Base-by-base conservation (phyloP, 2,888 invertebrate genomes). In the Andrena fulva region DNA sequence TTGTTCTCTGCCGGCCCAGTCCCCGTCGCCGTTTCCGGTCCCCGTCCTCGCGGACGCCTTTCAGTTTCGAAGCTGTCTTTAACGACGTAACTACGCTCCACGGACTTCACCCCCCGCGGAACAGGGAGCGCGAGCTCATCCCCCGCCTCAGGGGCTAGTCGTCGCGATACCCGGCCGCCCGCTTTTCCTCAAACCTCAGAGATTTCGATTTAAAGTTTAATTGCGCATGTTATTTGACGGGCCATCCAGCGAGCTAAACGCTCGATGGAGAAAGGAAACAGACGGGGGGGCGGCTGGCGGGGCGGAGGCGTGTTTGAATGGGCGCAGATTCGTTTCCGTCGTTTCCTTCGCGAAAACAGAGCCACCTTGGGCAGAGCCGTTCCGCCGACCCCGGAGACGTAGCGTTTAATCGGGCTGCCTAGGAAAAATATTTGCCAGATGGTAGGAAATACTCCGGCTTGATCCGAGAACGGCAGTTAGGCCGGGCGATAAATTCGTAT, bases 161-260 rank as follows among this genome's bases (percentile, higher is more conserved):
- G 42, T 56, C 59, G 42, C 59, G 59, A 48, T 31, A 24, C 29
- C 20, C 48, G 56, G 2, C 54, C 27, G n/a, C 54, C 56, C 33
- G 48, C 59, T 70, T 80, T 74, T 76, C 62, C 66, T 74, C 66
- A 48, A 52, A 50, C 33, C 69, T 31, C 63, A 64, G 77, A 73
- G 71, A 80, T 81, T 84, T 86, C 84, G 86, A 86, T 87, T 87
- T 87, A 84, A 87, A 87, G 84, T 87, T 87, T 87, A 87, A 87
- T 87, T 87, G 87, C 84, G 71, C 79, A 80, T 87, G 64, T 42
- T 87, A 87, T 86, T 86, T 84, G 74, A 84, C 75, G 78, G 66
- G 48, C 70, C 82, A 69, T 78, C 75, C 68, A 56, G 50, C 33
- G 31, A 12, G 42, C 52, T 10, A 52, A 66, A 76, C 56, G 54